Conservation (phyloP, 2,113 vertebrate species). For the Rhadina sibilatrix region DNA sequence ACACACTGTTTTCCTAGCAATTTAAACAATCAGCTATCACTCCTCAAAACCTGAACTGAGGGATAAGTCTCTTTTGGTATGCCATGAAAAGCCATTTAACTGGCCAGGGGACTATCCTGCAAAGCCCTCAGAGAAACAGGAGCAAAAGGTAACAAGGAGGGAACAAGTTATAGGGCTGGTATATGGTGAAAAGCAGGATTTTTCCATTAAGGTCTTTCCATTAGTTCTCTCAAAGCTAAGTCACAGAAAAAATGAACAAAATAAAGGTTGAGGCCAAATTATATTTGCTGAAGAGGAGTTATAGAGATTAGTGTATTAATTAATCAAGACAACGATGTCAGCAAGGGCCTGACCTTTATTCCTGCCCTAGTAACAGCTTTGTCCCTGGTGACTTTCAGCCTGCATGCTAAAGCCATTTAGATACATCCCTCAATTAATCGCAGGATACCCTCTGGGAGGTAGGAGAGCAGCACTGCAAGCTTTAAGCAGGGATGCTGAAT, state of each 20-base stretch:
- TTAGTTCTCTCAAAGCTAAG: neutral
- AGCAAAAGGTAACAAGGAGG: neutral
- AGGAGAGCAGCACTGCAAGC: neutral
- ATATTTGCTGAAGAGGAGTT: constrained; percentile 49
- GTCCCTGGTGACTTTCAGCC: neutral
- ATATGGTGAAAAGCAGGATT: neutral
- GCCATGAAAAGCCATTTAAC: neutral
- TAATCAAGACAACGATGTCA: constrained; percentile 22
- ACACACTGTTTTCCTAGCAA: neutral
- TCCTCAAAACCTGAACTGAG: neutral
- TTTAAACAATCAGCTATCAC: neutral
- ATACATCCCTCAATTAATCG: constrained; percentile 23
- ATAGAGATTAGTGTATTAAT: constrained; percentile 53
- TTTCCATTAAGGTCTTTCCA: neutral
- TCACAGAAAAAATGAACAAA: constrained; percentile 6
- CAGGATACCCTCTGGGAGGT: neutral
- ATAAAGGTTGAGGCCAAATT: neutral
- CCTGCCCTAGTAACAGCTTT: constrained; percentile 12
- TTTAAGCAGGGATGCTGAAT: neutral
- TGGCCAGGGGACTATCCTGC: neutral
- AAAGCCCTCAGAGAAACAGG: neutral
- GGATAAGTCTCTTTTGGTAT: neutral
- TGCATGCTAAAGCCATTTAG: constrained; percentile 21
- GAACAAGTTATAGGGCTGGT: neutral
- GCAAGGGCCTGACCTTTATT: constrained; percentile 50